Percentiles rank a stretch among this genome's conserved stretches.
Evolutionary conservation across 1,140 invertebrate genomes (phyloP).

Genomic region (Pectinophora gossypiella): DNA sequence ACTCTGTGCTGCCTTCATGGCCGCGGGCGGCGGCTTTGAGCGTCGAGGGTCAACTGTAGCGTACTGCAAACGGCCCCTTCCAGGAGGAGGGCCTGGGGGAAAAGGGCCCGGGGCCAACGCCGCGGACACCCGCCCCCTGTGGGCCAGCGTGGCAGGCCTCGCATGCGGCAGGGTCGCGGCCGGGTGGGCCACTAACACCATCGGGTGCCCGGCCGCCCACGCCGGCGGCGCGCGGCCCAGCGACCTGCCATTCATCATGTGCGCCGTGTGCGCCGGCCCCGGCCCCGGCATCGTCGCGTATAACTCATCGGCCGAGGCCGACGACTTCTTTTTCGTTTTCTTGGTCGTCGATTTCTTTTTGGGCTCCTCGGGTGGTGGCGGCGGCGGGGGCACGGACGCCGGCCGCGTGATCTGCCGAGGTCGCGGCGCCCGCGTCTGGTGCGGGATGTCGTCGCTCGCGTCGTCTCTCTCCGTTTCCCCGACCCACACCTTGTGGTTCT

Average conservation of each 20-base stretch:
- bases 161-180: constrained; percentile 75
- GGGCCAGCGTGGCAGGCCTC: constrained; percentile 46
- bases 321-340: constrained; percentile 74
- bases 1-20: constrained; percentile 86
- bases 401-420: constrained; percentile 88
- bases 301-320: constrained; percentile 57
- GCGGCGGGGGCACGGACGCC: constrained; percentile 86
- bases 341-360: constrained; percentile 73
- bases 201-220: constrained; percentile 68
- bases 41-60: constrained; percentile 81
- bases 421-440: constrained; percentile 84
- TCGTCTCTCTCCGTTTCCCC: constrained; percentile 85
- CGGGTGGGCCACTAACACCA: constrained; percentile 74
- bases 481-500: constrained; percentile 96
- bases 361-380: constrained; percentile 81
- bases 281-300: constrained; percentile 61
- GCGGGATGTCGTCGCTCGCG: constrained; percentile 84
- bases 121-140: constrained; percentile 47
- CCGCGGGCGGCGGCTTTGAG: constrained; percentile 83
- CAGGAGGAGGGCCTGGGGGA: constrained; percentile 73
- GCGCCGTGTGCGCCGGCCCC: constrained; percentile 26
- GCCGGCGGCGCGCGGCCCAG: constrained; percentile 62
- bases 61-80: constrained; percentile 76
- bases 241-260: constrained; percentile 72
- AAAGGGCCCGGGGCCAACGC: constrained; percentile 43